Conservation (phyloP, 2,888 invertebrate genomes). For the Agelastica alni region DNA sequence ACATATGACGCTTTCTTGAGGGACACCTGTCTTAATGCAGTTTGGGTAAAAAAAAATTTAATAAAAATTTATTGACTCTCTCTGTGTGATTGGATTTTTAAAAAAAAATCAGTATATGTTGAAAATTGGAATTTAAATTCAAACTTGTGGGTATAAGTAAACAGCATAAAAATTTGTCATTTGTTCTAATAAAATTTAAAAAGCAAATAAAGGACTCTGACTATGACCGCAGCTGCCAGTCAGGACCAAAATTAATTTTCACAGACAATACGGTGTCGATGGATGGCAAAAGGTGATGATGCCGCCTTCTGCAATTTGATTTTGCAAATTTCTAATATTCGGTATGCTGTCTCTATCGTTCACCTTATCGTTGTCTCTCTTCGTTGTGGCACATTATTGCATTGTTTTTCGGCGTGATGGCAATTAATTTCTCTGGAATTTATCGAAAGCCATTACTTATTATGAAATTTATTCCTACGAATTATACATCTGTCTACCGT, state of each 20-base stretch:
- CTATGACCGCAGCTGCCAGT: slow-evolving; percentile 26
- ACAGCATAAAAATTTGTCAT: too few species aligned
- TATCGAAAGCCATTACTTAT: slow-evolving; percentile 24
- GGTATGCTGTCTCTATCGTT: slow-evolving; percentile 27
- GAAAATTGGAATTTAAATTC: too few species aligned
- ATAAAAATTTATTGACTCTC: too few species aligned
- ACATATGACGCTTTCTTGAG: too few species aligned
- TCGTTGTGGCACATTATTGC: slow-evolving; percentile 29
- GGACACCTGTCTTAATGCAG: too few species aligned
- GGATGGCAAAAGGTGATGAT: slow-evolving; percentile 22
- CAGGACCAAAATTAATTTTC: slow-evolving; percentile 33
- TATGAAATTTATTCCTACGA: slow-evolving; percentile 22
- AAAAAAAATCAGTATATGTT: too few species aligned
- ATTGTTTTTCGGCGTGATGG: slow-evolving; percentile 27
- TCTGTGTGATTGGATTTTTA: too few species aligned
- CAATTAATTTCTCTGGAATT: slow-evolving; percentile 29
- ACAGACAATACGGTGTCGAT: slow-evolving; percentile 31
- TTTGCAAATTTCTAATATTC: slow-evolving; percentile 33
- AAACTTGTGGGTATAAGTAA: too few species aligned
- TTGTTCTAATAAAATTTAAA: too few species aligned
- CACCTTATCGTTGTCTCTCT: slow-evolving; percentile 9
- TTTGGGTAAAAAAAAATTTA: too few species aligned
- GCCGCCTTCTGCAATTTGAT: slow-evolving; percentile 33
- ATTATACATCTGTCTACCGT: slow-evolving; percentile 21
- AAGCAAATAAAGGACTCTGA: too few species aligned